phyloP scores from a whole-genome alignment of 2,113 vertebrate genomes.

The Arenaria interpres region DNA sequence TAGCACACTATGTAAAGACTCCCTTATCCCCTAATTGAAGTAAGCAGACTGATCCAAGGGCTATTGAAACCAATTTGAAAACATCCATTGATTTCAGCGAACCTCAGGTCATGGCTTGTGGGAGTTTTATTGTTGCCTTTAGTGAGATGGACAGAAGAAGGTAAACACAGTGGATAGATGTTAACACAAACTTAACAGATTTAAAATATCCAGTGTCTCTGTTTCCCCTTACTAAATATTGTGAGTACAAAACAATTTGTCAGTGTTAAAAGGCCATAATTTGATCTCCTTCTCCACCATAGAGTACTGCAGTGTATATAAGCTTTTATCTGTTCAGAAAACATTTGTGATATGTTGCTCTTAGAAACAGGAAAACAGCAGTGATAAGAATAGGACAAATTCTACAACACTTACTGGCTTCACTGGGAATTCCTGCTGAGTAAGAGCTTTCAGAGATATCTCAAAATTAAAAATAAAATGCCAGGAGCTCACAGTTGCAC shows the following conservation, averaged over 20 bases:
- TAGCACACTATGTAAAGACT: background rate
- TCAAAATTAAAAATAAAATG: slow-evolving; percentile 10
- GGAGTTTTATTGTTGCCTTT: slow-evolving; percentile 38
- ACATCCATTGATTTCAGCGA: slow-evolving; percentile 37
- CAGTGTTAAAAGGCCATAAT: background rate
- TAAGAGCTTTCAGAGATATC: background rate
- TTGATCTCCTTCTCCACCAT: background rate
- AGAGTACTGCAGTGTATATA: background rate
- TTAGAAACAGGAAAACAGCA: background rate
- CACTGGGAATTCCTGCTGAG: background rate
- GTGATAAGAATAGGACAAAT: background rate
- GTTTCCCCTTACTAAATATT: background rate
- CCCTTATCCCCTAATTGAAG: background rate
- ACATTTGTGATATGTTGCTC: background rate
- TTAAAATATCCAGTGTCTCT: background rate
- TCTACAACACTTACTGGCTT: background rate
- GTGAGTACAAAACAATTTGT: background rate
- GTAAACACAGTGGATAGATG: slow-evolving; percentile 18
- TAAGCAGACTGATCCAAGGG: slow-evolving; percentile 25
- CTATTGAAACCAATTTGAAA: slow-evolving; percentile 53
- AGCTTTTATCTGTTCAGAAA: slow-evolving; percentile 8
- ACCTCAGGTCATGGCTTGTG: slow-evolving; percentile 46
- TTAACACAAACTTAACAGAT: slow-evolving; percentile 25
- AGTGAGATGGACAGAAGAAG: slow-evolving; percentile 2
- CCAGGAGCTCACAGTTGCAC: background rate